Percentiles rank a stretch among this genome's conserved stretches.
These are phyloP conservation scores for Verasper variegatus DNA, from an alignment of 2,113 vertebrate species.

Conservation along the genomic window DNA sequence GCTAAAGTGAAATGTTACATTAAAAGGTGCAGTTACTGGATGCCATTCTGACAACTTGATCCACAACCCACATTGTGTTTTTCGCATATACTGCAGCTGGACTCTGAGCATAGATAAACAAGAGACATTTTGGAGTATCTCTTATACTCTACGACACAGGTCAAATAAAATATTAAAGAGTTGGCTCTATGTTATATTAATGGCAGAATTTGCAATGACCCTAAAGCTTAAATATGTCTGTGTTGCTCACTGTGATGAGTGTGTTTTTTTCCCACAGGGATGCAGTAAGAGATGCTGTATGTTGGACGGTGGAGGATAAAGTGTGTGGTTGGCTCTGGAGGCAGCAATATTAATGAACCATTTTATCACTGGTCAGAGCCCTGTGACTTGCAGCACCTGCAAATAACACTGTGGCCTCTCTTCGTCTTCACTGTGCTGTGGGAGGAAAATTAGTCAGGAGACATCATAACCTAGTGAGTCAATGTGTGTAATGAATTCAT, in stretches of 20 bases:
- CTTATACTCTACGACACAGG: not conserved
- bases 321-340: not conserved
- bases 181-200: constrained; percentile 12
- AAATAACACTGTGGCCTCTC: not conserved
- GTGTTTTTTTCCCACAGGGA: not conserved
- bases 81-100: not conserved
- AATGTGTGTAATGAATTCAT: not conserved
- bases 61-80: not conserved
- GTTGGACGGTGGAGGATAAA: not conserved
- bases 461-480: constrained; percentile 17
- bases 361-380: constrained; percentile 32
- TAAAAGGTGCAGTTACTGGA: not conserved
- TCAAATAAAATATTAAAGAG: not conserved
- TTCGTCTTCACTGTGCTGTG: constrained; percentile 15
- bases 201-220: constrained; percentile 6
- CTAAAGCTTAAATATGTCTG: not conserved
- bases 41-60: not conserved
- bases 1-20: no score
- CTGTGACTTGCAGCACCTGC: constrained; percentile 14
- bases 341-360: constrained; percentile 31
- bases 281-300: not conserved
- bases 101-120: not conserved
- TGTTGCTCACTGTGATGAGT: not conserved
- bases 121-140: not conserved
- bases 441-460: constrained; percentile 48